phyloP scores from a whole-genome alignment of 2,888 invertebrate genomes.

The Neoascia interrupta region DNA sequence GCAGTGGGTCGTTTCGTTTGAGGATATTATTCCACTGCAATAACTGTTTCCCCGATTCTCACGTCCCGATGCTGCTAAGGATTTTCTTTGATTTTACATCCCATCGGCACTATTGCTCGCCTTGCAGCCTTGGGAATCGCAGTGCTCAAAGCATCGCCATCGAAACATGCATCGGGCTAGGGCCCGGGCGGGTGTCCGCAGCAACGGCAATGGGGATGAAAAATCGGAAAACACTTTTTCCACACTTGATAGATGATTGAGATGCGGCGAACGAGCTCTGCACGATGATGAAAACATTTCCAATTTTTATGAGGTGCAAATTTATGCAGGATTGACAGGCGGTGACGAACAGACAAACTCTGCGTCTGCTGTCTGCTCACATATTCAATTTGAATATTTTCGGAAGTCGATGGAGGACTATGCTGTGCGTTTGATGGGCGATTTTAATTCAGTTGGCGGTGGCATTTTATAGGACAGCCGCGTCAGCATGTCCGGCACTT shows the following conservation, averaged over 20 bases:
- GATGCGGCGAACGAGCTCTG: conserved; percentile 51
- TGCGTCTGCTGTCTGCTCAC: no score
- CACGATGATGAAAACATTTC: conserved; percentile 62
- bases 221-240: conserved; percentile 58
- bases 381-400: conserved; percentile 62
- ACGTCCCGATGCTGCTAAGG: conserved; percentile 46
- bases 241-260: conserved; percentile 60
- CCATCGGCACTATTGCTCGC: no score
- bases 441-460: conserved; percentile 46
- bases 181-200: conserved; percentile 7
- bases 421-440: conserved; percentile 28
- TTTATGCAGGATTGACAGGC: conserved; percentile 59
- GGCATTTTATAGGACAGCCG: conserved; percentile 6
- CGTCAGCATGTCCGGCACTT: background rate
- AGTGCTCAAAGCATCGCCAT: conserved; percentile 39
- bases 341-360: conserved; percentile 31
- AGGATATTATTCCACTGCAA: conserved; percentile 48
- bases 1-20: conserved; percentile 23
- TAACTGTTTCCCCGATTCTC: conserved; percentile 51
- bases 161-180: background rate
- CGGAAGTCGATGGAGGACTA: background rate
- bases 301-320: conserved; percentile 66
- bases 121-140: conserved; percentile 23
- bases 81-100: conserved; percentile 64
- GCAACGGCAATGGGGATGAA: conserved; percentile 1